These are phyloP conservation scores for Colostygia pectinataria DNA, from an alignment of 2,888 invertebrate genomes.

Conservation along the genomic window DNA sequence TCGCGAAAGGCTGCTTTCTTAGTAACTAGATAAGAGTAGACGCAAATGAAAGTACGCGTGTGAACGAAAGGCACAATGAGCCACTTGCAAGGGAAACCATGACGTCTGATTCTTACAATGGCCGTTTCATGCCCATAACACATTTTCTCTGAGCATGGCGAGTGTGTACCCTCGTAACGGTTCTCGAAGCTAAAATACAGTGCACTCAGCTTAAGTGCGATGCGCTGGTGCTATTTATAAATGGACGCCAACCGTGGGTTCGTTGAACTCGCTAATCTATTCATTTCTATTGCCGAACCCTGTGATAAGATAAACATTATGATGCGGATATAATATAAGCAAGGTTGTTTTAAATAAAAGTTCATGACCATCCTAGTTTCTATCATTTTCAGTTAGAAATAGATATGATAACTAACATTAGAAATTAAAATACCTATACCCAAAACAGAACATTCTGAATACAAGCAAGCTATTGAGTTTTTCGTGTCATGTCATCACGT, in stretches of 20 bases:
- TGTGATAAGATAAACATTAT: conserved; percentile 54
- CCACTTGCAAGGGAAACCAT: conserved; percentile 61
- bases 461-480: too few relatives aligned
- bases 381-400: neutral
- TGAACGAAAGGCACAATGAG: conserved; percentile 57
- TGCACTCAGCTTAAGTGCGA: conserved; percentile 56
- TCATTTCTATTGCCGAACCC: conserved; percentile 43
- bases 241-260: conserved; percentile 54
- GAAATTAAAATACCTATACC: neutral
- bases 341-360: conserved; percentile 1
- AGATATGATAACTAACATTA: neutral
- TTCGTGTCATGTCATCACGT: too few relatives aligned
- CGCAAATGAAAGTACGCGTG: conserved; percentile 72
- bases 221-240: conserved; percentile 67
- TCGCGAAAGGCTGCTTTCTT: conserved; percentile 62
- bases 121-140: conserved; percentile 28
- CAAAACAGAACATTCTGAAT: too few relatives aligned
- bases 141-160: conserved; percentile 31
- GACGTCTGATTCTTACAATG: conserved; percentile 32
- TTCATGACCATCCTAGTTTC: neutral
- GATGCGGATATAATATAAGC: neutral
- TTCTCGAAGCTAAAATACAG: conserved; percentile 37
- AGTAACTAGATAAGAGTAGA: conserved; percentile 71
- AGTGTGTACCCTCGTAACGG: conserved; percentile 46
- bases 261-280: conserved; percentile 62